Evolutionary conservation across 2,888 invertebrate genomes (phyloP), one percentile per base, ranked within the genome.

Genomic region (Thereva unica): DNA sequence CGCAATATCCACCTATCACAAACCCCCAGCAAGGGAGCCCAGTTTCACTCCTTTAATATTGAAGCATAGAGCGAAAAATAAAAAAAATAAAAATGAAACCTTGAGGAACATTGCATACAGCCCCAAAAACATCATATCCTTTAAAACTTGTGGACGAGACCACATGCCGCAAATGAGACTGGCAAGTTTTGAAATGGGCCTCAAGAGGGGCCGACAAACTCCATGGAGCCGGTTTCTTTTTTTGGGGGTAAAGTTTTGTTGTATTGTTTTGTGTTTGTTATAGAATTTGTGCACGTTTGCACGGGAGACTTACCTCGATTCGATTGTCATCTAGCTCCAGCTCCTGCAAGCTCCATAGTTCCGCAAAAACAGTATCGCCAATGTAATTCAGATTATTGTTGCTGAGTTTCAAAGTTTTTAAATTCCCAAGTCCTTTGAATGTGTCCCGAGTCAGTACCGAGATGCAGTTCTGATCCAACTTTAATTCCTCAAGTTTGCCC

Each of bases 391-490:
- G 86, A 75, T 86, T 85, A 78, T 93, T 93, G 72, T 84, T 84
- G 70, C 89, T 87, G 72, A 93, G 82, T 80, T 91, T 90, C 72
- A 93, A 84, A 76, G 87, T 85, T 78, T 86, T 85, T 72, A 93
- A 83, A 78, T 87, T 87, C 55, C 87, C 86, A 77, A 93, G 82
- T 53, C 92, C 92, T 74, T 87, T 85, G 80, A 93, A 93, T 70
- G 89, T 89, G 75, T 90, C 89, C 69, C 88, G 86, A 70, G 90
- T 90, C 76, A 93, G 82, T 71, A 89, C 86, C 75, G 86, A 86
- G 73, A 93, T 87, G 76, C 87, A 87, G 82, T 89, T 92, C 75
- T 85, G 85, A 77, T 90, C 91, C 75, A 96, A 82, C 79, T 95
- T 92, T 72, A 97, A 83, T 74, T 90, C 90, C 63, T 90, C 84